phyloP scores from a whole-genome alignment of 2,113 vertebrate genomes.

The Neotoma lepida region DNA sequence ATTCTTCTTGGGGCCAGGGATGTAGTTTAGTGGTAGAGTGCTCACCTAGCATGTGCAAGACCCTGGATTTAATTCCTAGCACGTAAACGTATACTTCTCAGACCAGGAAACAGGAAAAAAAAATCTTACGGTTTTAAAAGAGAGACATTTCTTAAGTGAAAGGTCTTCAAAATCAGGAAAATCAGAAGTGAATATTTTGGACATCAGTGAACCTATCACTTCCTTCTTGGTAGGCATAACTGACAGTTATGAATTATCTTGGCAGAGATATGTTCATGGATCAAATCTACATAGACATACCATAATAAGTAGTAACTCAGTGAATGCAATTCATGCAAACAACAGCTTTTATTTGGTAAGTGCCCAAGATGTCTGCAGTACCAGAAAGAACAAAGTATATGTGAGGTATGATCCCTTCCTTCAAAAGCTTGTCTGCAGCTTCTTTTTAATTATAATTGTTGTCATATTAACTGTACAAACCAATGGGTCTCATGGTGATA shows the following conservation, averaged over 20 bases:
- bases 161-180: slow-evolving; percentile 37
- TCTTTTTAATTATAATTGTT: background rate
- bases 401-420: background rate
- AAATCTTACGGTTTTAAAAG: background rate
- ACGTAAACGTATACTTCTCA: background rate
- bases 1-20: background rate
- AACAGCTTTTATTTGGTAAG: background rate
- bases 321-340: background rate
- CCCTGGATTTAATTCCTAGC: background rate
- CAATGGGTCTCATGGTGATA: too few relatives aligned
- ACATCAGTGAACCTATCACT: background rate
- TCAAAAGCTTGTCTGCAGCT: background rate
- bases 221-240: background rate
- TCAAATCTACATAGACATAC: slow-evolving; percentile 6
- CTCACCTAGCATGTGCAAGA: background rate
- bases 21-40: background rate
- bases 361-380: background rate
- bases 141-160: slow-evolving; percentile 34
- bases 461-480: background rate
- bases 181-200: background rate
- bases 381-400: background rate
- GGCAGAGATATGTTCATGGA: background rate
- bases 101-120: background rate
- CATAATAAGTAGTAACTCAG: background rate
- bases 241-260: background rate